Conservation (phyloP, 2,888 invertebrate species). For the Callyntrura sp. region DNA sequence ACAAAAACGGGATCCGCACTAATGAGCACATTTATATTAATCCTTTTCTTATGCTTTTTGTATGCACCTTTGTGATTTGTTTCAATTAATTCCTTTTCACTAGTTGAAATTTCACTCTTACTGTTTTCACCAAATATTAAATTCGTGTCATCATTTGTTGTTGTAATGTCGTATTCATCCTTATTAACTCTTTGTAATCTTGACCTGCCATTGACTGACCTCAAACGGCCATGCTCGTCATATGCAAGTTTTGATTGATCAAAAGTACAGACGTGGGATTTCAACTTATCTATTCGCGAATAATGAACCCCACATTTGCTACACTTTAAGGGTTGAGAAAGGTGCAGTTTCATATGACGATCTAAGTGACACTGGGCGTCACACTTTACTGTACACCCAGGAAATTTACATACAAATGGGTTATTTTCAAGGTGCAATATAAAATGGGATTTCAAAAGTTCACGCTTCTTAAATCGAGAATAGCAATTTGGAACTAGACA, state of each 20-base stretch:
- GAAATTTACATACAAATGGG: constrained; percentile 51
- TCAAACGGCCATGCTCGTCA: constrained; percentile 7
- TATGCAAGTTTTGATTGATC: constrained; percentile 22
- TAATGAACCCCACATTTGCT: constrained; percentile 45
- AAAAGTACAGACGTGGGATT: constrained; percentile 35
- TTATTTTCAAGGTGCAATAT: constrained; percentile 66
- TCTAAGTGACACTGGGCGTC: constrained; percentile 68
- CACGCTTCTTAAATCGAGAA: not conserved
- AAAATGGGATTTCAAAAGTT: constrained; percentile 53
- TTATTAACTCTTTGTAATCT: constrained; percentile 35
- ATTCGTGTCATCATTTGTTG: too few species aligned
- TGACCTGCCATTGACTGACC: not conserved
- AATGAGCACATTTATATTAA: constrained; percentile 23
- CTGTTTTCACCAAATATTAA: too few species aligned
- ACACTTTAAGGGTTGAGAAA: constrained; percentile 6
- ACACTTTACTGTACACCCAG: constrained; percentile 64
- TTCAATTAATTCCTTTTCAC: not conserved
- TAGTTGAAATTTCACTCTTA: not conserved
- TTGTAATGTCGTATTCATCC: not conserved
- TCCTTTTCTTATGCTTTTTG: not conserved
- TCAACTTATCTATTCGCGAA: constrained; percentile 55
- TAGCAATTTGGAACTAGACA: constrained; percentile 29
- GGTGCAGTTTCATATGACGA: constrained; percentile 63
- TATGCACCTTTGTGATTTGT: not conserved
- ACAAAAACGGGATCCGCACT: constrained; percentile 46